Base-by-base conservation (phyloP, 2,888 invertebrate genomes). In the Leucophenga montana region DNA sequence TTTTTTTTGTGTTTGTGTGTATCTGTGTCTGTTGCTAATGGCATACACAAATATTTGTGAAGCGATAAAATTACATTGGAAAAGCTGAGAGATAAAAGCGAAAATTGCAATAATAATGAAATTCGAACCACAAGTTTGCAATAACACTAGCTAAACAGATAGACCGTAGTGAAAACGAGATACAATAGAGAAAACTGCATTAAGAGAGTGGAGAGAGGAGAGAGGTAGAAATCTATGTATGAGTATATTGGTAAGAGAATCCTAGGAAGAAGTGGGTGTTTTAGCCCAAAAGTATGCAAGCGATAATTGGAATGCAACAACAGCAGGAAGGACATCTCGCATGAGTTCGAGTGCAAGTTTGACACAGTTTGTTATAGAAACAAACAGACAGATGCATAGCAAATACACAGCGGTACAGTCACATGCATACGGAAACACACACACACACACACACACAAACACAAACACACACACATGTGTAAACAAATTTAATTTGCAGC, bases 401-500 rank as follows among this genome's bases (percentile, higher is more conserved):
- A 27, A 27, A 27, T 27, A 4, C 27, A 27, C 27, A 27, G 27
- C 2, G 27, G 27, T 27, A 27, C 4, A 3, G 27, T 27, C 27
- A 27, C 4, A 27, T 27, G 27, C 27, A n/a, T n/a, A n/a, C n/a
- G n/a, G n/a, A n/a, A n/a, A n/a, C n/a, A n/a, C n/a, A n/a, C n/a
- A 39, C 18, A 61, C 9, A 39, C 11, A 61, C 16, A 39, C 2
- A 39, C 44, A 3, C 18, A 39, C 33, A n/a, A 1, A 33, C 3
- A 33, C n/a, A n/a, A 0, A 80, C 82, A 83, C 83, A 39, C 11
- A 39, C 11, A 79, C 82, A 82, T n/a, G 31, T 9, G 39, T 39
- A 44, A 39, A 61, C 20, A 83, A 81, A 81, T 83, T 81, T 78
- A 84, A 85, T 85, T 81, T 83, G 70, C 82, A 82, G 82, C 71